Base-by-base conservation (phyloP, 2,888 invertebrate species). In the Hypercompe scribonia region DNA sequence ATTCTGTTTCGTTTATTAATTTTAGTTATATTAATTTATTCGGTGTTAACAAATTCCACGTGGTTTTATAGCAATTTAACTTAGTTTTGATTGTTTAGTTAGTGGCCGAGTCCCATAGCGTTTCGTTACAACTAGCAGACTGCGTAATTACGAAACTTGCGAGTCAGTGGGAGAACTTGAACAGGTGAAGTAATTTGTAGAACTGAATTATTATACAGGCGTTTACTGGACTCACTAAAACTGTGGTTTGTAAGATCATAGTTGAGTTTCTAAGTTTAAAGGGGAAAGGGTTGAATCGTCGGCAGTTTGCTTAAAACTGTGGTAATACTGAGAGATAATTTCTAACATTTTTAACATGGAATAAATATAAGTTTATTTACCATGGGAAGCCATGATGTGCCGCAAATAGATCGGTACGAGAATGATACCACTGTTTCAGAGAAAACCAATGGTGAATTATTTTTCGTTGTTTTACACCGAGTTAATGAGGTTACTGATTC, bases 61-160 rank as follows among this genome's bases (percentile, higher is more conserved):
- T 65, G 54, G 39, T 69, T 71, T 74, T 73, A 36, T 36, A 66
- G 63, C 82, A 81, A 82, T 81, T 77, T 77, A 82, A 82, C 79
- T 81, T 77, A 67, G 72, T 75, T 67, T 68, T 68, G 74, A 80
- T 80, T 81, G 80, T 82, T 80, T 75, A 78, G 72, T 46, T 65
- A 74, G 72, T 80, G 80, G 78, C 33, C 71, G 54, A 50, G 31
- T 73, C 67, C 73, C 76, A 42, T 72, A 77, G 80, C 72, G 70
- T 78, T 79, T 78, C 78, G 79, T 82, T 81, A 77, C 76, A 76
- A 77, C 71, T 70, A 75, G 78, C 79, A 77, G 82, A 80, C 85
- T 80, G 70, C 84, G 82, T 85, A 84, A 84, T 85, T 85, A 81
- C 79, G 67, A 80, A 83, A 85, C 85, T 85, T 84, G 69, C 50